Percentiles rank a stretch among this genome's conserved stretches.
phyloP scores from a whole-genome alignment of 2,113 vertebrate species.

The Choloepus hoffmanni region DNA sequence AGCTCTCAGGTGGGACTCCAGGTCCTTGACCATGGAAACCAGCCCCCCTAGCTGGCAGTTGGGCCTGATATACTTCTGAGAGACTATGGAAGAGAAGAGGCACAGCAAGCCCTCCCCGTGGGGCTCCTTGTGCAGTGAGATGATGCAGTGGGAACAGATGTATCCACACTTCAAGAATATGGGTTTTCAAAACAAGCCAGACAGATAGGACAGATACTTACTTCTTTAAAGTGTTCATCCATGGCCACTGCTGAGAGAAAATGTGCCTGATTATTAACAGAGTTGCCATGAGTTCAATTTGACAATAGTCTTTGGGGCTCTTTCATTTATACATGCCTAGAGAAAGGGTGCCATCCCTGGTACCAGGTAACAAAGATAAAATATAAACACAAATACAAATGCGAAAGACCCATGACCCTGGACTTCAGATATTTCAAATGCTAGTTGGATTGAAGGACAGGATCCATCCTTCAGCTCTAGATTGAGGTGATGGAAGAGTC shows the following conservation, averaged over 20 bases:
- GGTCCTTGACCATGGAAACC: no score
- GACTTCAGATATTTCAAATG: neutral
- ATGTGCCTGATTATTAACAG: fast-evolving
- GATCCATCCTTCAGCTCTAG: neutral
- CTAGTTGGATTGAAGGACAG: neutral
- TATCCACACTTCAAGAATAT: neutral
- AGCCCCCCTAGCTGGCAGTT: no score
- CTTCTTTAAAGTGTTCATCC: neutral
- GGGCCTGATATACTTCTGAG: neutral
- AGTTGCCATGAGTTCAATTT: no score
- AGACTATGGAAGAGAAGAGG: neutral
- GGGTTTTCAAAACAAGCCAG: fast-evolving
- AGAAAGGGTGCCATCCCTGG: no score
- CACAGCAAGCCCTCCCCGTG: neutral
- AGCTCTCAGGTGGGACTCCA: no score
- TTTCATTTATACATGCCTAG: fast-evolving
- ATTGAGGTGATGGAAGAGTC: neutral
- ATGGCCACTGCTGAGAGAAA: neutral
- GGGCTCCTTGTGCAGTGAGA: neutral
- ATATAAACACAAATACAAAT: neutral
- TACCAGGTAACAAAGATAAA: fast-evolving
- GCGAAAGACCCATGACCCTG: fast-evolving
- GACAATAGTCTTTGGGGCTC: neutral
- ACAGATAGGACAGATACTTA: neutral
- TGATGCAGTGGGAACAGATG: neutral